A percentile compares a stretch with the other conserved stretches of the same genome.
phyloP scores from a whole-genome alignment of 2,113 vertebrate genomes.

The Halcyon senegalensis region DNA sequence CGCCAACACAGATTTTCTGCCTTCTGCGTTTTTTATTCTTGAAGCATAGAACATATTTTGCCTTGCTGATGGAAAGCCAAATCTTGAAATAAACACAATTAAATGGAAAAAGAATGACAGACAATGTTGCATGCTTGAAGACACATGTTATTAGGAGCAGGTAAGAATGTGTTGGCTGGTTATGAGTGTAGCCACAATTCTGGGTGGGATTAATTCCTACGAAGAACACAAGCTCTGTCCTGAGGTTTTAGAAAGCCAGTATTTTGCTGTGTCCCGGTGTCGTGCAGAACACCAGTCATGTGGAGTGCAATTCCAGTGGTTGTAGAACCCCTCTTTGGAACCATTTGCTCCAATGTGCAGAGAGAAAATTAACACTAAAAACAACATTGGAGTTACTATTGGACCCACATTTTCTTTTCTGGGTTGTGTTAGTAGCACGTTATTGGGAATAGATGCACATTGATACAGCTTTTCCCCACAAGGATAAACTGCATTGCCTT shows the following conservation, averaged over 20 bases:
- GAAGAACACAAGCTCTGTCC: accelerated
- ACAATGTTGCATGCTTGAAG: not conserved
- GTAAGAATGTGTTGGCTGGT: not conserved
- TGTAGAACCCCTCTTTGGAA: not conserved
- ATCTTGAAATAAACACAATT: not conserved
- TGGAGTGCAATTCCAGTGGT: not conserved
- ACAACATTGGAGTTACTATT: not conserved
- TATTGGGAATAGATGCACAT: not conserved
- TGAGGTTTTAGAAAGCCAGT: not conserved
- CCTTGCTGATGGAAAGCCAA: not conserved
- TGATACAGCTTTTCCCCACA: not conserved
- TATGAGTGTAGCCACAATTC: not conserved
- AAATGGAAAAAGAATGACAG: not conserved
- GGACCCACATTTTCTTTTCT: not conserved
- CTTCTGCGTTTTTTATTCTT: not conserved
- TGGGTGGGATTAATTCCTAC: not conserved
- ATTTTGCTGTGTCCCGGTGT: not conserved
- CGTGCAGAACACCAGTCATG: not conserved
- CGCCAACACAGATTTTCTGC: not conserved
- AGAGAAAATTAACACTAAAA: not conserved
- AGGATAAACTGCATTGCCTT: not conserved
- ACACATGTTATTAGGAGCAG: not conserved
- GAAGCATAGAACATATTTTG: not conserved
- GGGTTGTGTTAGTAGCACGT: not conserved
- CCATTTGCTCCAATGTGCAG: accelerated